Evolutionary conservation across 2,797 vertebrate genomes (phyloP).

Genomic region (Choloepus didactylus): DNA sequence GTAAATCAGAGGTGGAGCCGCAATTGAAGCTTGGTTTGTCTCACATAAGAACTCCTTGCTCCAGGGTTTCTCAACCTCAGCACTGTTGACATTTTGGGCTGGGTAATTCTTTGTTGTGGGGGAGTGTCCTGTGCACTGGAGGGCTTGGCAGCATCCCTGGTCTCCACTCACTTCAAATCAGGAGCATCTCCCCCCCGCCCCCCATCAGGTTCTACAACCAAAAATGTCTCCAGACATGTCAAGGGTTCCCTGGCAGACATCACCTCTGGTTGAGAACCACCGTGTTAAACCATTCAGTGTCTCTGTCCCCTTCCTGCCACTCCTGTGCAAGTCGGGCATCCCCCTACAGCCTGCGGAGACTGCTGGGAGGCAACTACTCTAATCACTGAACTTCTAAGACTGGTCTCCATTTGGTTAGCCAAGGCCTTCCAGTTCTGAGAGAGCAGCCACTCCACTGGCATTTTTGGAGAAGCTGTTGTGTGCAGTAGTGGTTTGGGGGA

Average conservation of each 20-base stretch:
- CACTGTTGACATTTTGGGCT: not conserved
- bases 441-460: not conserved
- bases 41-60: too few relatives aligned
- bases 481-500: fast-evolving
- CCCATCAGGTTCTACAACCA: not conserved
- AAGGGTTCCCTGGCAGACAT: not conserved
- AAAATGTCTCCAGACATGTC: not conserved
- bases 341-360: not conserved
- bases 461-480: not conserved
- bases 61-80: too few relatives aligned
- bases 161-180: not conserved
- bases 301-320: not conserved
- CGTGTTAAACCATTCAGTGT: not conserved
- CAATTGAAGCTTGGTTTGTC: too few relatives aligned
- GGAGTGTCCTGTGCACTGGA: fast-evolving
- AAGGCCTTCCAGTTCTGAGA: not conserved
- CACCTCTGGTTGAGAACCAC: not conserved
- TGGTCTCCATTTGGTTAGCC: fast-evolving
- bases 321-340: fast-evolving
- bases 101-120: fast-evolving
- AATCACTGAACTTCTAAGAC: too few relatives aligned
- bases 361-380: not conserved
- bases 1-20: not conserved
- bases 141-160: not conserved
- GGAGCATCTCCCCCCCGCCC: fast-evolving